Percentiles rank a stretch among this genome's conserved stretches.
Evolutionary conservation across 92 coral and sea anemone genomes (phyloP).

Genomic region (Parazoanthus darwini): DNA sequence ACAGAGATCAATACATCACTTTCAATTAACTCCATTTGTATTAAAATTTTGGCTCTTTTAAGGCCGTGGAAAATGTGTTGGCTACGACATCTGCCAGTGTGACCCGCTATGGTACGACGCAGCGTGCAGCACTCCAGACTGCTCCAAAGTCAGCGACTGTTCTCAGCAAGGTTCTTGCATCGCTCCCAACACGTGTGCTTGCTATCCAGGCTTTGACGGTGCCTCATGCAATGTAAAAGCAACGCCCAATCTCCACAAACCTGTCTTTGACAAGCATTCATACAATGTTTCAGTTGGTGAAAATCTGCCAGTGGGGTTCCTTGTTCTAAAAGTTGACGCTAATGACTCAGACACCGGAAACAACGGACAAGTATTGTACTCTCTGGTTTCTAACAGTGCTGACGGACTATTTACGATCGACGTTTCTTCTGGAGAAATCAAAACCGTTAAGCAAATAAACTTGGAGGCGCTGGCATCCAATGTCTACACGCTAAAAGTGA

Average conservation of each 20-base stretch:
- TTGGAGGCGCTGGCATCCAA: conserved; percentile 43
- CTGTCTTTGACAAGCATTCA: conserved; percentile 41
- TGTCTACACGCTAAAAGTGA: conserved; percentile 39
- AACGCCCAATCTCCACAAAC: conserved; percentile 58
- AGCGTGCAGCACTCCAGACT: conserved; percentile 73
- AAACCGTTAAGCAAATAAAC: conserved; percentile 43
- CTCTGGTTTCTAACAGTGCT: conserved; percentile 35
- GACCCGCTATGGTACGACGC: conserved; percentile 64
- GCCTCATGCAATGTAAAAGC: conserved; percentile 53
- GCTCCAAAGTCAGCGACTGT: conserved; percentile 63
- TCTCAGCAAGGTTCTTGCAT: conserved; percentile 71
- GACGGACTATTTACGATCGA: conserved; percentile 55
- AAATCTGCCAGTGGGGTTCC: conserved; percentile 53
- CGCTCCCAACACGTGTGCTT: conserved; percentile 62
- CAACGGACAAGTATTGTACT: conserved; percentile 60
- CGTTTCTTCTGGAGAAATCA: conserved; percentile 53
- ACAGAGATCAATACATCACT: no score
- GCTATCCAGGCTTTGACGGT: conserved; percentile 73
- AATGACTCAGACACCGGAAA: conserved; percentile 71
- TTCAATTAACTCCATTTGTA: no score
- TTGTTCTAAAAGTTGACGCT: conserved; percentile 57
- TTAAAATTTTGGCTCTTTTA: not conserved
- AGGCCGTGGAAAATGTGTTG: conserved; percentile 74
- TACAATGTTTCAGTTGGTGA: conserved; percentile 68
- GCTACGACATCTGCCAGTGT: conserved; percentile 60